Evolutionary conservation across 2,113 vertebrate genomes (phyloP).

Genomic region (Diphyllodes magnificus): DNA sequence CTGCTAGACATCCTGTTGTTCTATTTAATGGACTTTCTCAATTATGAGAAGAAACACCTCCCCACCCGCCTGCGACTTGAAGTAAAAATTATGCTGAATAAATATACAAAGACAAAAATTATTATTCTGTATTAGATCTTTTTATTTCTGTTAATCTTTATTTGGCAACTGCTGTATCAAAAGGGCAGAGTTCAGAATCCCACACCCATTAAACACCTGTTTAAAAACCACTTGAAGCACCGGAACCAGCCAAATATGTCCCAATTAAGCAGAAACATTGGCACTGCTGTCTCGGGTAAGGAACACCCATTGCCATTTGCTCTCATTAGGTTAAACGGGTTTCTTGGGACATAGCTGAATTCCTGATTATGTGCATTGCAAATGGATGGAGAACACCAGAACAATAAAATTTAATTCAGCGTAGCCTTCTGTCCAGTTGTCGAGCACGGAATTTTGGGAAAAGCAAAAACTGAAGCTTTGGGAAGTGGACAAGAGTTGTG

Average conservation of each 20-base stretch:
- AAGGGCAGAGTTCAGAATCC: slow-evolving; percentile 52
- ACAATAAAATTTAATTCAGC: slow-evolving; percentile 44
- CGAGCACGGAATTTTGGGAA: neutral
- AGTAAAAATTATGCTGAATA: slow-evolving; percentile 45
- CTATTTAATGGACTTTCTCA: slow-evolving; percentile 61
- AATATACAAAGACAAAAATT: slow-evolving; percentile 21
- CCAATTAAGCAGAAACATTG: slow-evolving; percentile 42
- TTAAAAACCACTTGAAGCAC: slow-evolving; percentile 55
- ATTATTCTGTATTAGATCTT: neutral
- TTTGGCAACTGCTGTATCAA: slow-evolving; percentile 35
- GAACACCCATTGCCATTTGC: slow-evolving; percentile 56
- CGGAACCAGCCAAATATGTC: slow-evolving; percentile 41
- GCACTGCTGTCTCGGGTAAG: slow-evolving; percentile 3
- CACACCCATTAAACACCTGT: slow-evolving; percentile 57
- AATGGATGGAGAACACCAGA: slow-evolving; percentile 37
- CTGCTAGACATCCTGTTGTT: slow-evolving; percentile 57
- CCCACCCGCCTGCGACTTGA: neutral
- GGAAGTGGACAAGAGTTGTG: neutral
- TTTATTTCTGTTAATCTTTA: slow-evolving; percentile 32
- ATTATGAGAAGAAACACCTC: slow-evolving; percentile 35
- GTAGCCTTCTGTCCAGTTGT: slow-evolving; percentile 48
- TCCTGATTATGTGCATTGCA: slow-evolving; percentile 46
- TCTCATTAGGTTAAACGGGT: slow-evolving; percentile 54
- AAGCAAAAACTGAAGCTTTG: neutral
- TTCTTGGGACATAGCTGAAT: slow-evolving; percentile 53